Conservation (phyloP, 2,797 vertebrate species). For the Toxotes lorentzi region DNA sequence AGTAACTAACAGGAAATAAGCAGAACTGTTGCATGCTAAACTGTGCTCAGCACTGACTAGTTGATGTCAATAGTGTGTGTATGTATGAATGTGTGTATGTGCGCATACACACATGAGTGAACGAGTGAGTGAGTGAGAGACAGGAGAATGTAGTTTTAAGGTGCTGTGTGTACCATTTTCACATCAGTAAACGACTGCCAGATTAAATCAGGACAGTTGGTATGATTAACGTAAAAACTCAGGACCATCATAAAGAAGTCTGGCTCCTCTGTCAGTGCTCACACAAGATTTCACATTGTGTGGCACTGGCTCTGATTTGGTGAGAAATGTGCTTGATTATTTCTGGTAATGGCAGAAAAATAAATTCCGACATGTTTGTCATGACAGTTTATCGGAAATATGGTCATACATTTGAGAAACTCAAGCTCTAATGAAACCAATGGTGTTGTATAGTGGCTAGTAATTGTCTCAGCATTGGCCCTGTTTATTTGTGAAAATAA, state of each 20-base stretch:
- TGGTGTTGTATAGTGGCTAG: neutral
- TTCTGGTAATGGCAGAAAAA: constrained; percentile 18
- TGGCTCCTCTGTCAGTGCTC: neutral
- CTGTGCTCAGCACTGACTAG: constrained; percentile 55
- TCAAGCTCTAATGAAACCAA: neutral
- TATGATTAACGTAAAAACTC: neutral
- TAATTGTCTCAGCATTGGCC: neutral
- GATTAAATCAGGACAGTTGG: neutral
- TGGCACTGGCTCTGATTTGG: neutral
- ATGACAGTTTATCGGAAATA: constrained; percentile 4
- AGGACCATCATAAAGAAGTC: neutral
- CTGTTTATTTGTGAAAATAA: constrained; percentile 1
- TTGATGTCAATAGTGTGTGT: constrained; percentile 58
- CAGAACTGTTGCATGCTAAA: constrained; percentile 63
- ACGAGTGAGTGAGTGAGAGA: constrained; percentile 46
- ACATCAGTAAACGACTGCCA: constrained; percentile 27
- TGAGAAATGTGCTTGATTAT: neutral
- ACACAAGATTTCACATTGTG: neutral
- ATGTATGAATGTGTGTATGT: constrained; percentile 13
- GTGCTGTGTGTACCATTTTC: constrained; percentile 55
- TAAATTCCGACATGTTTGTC: constrained; percentile 16
- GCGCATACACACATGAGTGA: neutral
- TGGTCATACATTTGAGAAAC: constrained; percentile 19
- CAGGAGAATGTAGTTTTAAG: constrained; percentile 68
- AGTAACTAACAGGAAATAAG: constrained; percentile 43